phyloP scores from a whole-genome alignment of 2,113 vertebrate genomes.

The Dendrocopos noguchii region DNA sequence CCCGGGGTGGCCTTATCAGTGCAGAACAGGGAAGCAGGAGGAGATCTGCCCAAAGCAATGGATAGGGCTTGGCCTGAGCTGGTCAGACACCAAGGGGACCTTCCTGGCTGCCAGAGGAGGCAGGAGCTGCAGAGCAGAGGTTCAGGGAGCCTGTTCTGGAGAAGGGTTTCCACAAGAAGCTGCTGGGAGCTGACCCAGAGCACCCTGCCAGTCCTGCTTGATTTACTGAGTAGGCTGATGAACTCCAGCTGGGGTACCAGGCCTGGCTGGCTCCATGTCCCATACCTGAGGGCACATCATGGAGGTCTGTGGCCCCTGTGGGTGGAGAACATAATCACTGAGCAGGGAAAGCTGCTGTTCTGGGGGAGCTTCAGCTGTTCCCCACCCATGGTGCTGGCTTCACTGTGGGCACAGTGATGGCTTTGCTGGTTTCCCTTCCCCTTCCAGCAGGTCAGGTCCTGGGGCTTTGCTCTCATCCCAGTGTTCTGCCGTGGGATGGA shows the following conservation, averaged over 20 bases:
- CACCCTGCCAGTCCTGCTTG: fast-evolving
- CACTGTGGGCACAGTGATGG: fast-evolving
- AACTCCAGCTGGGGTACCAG: neutral
- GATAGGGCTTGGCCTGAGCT: neutral
- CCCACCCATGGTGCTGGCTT: too few relatives aligned
- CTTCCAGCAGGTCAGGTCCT: neutral
- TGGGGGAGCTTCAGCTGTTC: neutral
- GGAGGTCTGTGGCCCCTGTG: neutral
- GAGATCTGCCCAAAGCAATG: neutral
- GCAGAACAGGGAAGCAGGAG: neutral
- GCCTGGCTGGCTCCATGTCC: neutral
- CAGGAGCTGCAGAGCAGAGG: neutral
- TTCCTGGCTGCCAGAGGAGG: neutral
- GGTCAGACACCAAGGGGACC: neutral
- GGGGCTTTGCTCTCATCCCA: neutral
- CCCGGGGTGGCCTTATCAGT: neutral
- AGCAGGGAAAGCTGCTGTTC: neutral
- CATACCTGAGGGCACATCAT: neutral
- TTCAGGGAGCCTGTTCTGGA: neutral
- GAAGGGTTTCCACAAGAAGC: neutral
- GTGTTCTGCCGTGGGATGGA: neutral
- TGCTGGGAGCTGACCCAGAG: neutral
- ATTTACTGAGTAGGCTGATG: neutral
- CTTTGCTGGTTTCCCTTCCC: neutral
- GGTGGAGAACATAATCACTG: too few relatives aligned